Evolutionary conservation across 1,140 invertebrate genomes (phyloP).

Genomic region (Drosophila pruinosa): DNA sequence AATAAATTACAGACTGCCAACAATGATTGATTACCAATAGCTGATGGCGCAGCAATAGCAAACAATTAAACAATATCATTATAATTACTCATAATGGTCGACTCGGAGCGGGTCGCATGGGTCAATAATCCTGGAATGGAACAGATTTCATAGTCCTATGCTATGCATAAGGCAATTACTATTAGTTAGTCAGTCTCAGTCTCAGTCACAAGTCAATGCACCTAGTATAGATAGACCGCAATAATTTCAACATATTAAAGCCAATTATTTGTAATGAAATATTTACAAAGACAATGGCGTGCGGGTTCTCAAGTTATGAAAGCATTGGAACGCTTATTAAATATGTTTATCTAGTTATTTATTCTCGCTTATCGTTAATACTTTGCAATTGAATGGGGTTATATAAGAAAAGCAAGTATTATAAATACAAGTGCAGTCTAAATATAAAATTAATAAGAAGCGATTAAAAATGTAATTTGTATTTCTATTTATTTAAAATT

Average conservation of each 20-base stretch:
- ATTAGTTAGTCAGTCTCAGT: no score
- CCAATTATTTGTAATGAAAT: not conserved
- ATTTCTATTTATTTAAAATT: no score
- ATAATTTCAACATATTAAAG: not conserved
- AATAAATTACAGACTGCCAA: constrained; percentile 4
- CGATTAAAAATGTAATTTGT: no score
- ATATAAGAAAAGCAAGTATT: no score
- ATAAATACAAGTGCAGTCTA: no score
- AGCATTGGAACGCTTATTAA: not conserved
- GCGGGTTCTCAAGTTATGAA: not conserved
- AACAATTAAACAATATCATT: constrained; percentile 42
- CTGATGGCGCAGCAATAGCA: constrained; percentile 10
- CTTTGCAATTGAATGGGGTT: not conserved
- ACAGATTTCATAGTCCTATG: not conserved
- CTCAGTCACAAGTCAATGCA: not conserved
- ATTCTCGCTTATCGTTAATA: not conserved
- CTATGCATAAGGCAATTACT: not conserved
- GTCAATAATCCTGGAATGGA: not conserved
- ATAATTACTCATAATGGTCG: constrained; percentile 16
- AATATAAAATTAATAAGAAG: no score
- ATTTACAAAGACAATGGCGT: not conserved
- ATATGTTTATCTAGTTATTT: not conserved
- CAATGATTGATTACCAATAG: constrained; percentile 36
- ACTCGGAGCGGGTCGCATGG: not conserved
- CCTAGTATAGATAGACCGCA: not conserved